Evolutionary conservation across 2,888 invertebrate genomes (phyloP).

Genomic region (Limenitis arthemis): DNA sequence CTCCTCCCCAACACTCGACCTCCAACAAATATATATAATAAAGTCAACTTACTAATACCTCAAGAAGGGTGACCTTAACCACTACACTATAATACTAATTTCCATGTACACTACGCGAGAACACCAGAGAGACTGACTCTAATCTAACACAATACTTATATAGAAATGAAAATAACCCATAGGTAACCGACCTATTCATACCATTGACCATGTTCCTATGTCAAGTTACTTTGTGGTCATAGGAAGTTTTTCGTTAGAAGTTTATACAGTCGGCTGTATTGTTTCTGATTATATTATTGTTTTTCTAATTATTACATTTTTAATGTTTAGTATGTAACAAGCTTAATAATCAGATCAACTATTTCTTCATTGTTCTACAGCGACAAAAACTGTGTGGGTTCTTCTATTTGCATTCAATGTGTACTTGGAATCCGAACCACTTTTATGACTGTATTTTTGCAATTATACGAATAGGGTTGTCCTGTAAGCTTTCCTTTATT

Average conservation of each 20-base stretch:
- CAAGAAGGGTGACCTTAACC: too few species aligned
- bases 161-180: too few species aligned
- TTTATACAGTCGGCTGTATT: background rate
- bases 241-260: background rate
- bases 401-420: constrained; percentile 31
- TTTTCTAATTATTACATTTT: background rate
- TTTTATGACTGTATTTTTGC: constrained; percentile 23
- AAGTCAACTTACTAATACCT: too few species aligned
- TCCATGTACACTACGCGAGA: too few species aligned
- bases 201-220: too few species aligned
- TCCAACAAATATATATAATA: too few species aligned
- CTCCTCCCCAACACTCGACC: too few species aligned
- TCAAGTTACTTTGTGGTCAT: too few species aligned
- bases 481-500: background rate
- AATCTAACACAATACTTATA: too few species aligned
- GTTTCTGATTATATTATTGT: background rate
- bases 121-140: too few species aligned
- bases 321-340: background rate
- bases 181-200: too few species aligned
- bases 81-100: too few species aligned
- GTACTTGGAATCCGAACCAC: constrained; percentile 25
- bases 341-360: constrained; percentile 2
- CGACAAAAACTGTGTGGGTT: constrained; percentile 25
- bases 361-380: constrained; percentile 18
- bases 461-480: constrained; percentile 25